A percentile compares a stretch with the other conserved stretches of the same genome.
Conservation (phyloP, 2,888 invertebrate genomes). For the Euphydryas editha region DNA sequence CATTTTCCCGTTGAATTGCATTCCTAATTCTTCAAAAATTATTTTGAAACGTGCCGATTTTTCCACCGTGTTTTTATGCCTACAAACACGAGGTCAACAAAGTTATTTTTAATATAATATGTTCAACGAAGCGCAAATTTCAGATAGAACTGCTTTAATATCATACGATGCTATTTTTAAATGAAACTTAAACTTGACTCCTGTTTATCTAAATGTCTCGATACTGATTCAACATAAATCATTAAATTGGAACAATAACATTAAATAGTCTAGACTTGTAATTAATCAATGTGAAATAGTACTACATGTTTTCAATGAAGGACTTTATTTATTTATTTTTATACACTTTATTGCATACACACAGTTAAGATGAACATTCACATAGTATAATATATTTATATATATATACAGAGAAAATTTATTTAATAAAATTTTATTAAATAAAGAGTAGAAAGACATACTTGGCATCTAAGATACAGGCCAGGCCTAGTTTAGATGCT, state of each 20-base stretch:
- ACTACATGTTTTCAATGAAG: not conserved
- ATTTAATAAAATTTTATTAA: too few relatives aligned
- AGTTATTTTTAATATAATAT: not conserved
- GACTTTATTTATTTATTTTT: not conserved
- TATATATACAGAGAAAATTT: too few relatives aligned
- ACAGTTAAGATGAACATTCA: too few relatives aligned
- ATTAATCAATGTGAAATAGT: not conserved
- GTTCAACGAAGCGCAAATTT: not conserved
- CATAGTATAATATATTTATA: too few relatives aligned
- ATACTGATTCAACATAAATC: not conserved
- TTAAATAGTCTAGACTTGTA: slow-evolving; percentile 33
- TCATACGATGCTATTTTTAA: not conserved
- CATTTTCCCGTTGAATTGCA: too few relatives aligned
- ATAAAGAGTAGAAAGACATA: too few relatives aligned
- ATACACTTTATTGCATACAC: too few relatives aligned
- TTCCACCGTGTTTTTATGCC: not conserved
- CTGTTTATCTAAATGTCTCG: slow-evolving; percentile 7
- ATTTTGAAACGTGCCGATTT: too few relatives aligned
- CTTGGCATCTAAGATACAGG: too few relatives aligned
- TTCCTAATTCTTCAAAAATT: too few relatives aligned
- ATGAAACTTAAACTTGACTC: slow-evolving; percentile 9
- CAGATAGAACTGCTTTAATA: not conserved
- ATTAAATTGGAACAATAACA: slow-evolving; percentile 21
- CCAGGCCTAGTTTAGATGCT: too few relatives aligned
- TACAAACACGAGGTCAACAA: not conserved